Evolutionary conservation across 2,888 invertebrate genomes (phyloP).

Genomic region (Glaucopsyche alexis): DNA sequence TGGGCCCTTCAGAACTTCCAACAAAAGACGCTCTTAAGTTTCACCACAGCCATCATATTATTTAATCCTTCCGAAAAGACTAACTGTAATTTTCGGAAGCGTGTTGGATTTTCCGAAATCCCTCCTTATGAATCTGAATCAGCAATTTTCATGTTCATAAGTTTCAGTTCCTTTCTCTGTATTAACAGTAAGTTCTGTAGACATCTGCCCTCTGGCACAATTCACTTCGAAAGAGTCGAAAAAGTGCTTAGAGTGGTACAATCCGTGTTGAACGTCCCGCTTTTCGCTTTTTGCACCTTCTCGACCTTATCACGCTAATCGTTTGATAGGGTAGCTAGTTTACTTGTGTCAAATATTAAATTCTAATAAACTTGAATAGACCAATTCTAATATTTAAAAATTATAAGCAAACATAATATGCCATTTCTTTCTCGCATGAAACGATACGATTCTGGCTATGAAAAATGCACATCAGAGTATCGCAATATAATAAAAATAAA

Average conservation of each 20-base stretch:
- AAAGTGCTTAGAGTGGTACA: background rate
- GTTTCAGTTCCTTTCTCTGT: background rate
- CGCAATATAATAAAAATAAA: no score
- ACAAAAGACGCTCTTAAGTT: slow-evolving; percentile 3
- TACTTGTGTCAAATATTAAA: no score
- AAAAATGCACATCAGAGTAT: no score
- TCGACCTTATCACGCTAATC: background rate
- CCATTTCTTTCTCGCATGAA: no score
- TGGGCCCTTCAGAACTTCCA: slow-evolving; percentile 2
- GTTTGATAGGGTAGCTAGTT: no score
- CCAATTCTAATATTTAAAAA: no score
- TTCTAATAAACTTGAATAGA: no score
- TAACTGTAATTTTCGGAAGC: slow-evolving; percentile 3
- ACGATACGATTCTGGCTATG: no score
- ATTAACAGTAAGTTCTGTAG: background rate
- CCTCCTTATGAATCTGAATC: slow-evolving; percentile 8
- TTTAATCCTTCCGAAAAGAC: slow-evolving; percentile 12
- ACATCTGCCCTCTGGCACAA: background rate
- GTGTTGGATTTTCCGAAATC: background rate
- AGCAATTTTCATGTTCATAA: slow-evolving; percentile 21
- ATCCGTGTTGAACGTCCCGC: background rate
- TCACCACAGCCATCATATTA: background rate
- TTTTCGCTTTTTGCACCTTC: background rate
- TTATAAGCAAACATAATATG: no score
- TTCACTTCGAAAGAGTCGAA: background rate